These are phyloP conservation scores for Vultur gryphus DNA, from an alignment of 2,797 vertebrate species.

Conservation along the genomic window DNA sequence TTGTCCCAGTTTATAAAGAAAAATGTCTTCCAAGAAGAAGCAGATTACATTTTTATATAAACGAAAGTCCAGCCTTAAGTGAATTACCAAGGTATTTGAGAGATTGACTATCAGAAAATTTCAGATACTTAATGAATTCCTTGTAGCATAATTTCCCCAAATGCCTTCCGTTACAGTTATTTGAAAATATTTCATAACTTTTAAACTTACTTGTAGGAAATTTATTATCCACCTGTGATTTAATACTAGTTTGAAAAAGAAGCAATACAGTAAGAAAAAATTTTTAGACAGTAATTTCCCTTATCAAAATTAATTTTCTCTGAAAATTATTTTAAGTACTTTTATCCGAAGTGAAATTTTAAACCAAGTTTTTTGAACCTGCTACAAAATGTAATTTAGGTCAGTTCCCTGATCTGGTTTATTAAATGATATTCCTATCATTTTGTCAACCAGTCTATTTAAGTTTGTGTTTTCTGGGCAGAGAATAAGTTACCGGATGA, in stretches of 20 bases:
- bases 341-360: conserved; percentile 10
- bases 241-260: background rate
- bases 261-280: background rate
- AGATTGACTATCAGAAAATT: conserved; percentile 8
- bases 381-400: background rate
- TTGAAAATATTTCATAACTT: conserved; percentile 5
- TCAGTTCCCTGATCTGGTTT: background rate
- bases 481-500: background rate
- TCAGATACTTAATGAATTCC: conserved; percentile 3
- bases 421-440: background rate
- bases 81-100: conserved; percentile 18
- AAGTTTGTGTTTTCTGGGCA: background rate
- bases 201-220: background rate
- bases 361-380: background rate
- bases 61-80: conserved; percentile 11
- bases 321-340: background rate
- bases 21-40: background rate
- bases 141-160: background rate
- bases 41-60: conserved; percentile 29
- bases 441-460: background rate
- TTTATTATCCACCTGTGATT: background rate
- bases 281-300: background rate
- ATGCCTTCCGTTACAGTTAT: background rate
- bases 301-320: conserved; percentile 22
- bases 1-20: conserved; percentile 32